These are phyloP conservation scores for Aegotheles bennettii DNA, from an alignment of 2,113 vertebrate species.

Conservation along the genomic window DNA sequence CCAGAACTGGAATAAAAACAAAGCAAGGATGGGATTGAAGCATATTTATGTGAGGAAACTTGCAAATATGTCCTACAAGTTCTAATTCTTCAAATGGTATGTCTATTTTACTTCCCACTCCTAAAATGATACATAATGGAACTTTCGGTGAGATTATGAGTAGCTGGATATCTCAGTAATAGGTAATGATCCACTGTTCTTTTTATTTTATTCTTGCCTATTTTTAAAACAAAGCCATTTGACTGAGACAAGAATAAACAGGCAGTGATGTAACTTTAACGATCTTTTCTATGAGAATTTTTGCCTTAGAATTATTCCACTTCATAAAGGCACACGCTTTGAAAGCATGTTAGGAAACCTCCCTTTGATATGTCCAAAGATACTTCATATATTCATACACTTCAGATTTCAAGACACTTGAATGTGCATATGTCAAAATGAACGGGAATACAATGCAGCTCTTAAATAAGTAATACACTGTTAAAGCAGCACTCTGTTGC, in stretches of 20 bases:
- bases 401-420: neutral
- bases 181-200: accelerated
- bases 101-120: neutral
- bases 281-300: neutral
- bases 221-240: neutral
- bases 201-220: neutral
- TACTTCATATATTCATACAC: neutral
- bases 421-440: neutral
- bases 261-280: neutral
- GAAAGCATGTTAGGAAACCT: neutral
- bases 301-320: neutral
- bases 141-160: neutral
- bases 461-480: neutral
- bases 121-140: neutral
- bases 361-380: neutral
- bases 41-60: neutral
- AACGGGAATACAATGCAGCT: neutral
- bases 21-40: neutral
- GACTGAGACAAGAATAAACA: neutral
- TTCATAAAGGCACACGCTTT: neutral
- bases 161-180: neutral
- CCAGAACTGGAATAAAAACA: neutral
- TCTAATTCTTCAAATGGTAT: neutral
- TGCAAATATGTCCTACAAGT: neutral
- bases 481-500: neutral